Percentiles rank a stretch among this genome's conserved stretches.
phyloP scores from a whole-genome alignment of 2,113 vertebrate genomes.

The Panurus biarmicus region DNA sequence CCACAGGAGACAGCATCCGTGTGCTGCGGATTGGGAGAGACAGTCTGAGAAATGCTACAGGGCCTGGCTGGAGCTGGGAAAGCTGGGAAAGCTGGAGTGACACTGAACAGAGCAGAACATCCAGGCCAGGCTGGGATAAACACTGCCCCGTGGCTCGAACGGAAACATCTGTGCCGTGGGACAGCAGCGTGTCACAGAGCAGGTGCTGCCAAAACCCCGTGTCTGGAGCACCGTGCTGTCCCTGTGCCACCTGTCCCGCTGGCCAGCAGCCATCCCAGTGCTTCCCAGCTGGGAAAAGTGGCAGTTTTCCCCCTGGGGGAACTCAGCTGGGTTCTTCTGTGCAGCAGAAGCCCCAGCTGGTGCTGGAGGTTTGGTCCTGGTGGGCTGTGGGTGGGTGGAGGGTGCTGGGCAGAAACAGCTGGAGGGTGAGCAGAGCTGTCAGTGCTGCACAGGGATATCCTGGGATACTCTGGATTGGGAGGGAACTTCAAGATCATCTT shows the following conservation, averaged over 20 bases:
- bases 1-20: background rate
- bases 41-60: background rate
- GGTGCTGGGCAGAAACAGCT: background rate
- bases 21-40: background rate
- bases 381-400: background rate
- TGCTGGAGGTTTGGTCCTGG: background rate
- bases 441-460: background rate
- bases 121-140: background rate
- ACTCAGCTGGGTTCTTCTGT: no score
- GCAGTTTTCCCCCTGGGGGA: fast-evolving
- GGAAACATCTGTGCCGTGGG: background rate
- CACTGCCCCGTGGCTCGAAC: background rate
- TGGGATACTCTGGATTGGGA: background rate
- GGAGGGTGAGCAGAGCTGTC: background rate
- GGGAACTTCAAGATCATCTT: background rate
- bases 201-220: background rate
- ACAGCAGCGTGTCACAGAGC: background rate
- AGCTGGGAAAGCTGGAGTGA: background rate
- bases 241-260: background rate
- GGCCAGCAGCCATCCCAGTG: background rate
- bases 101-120: background rate
- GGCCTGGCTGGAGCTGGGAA: background rate
- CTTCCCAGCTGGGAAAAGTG: background rate
- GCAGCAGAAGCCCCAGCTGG: background rate
- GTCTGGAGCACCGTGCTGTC: background rate